Conservation (phyloP, 2,113 vertebrate genomes). For the Natator depressus region DNA sequence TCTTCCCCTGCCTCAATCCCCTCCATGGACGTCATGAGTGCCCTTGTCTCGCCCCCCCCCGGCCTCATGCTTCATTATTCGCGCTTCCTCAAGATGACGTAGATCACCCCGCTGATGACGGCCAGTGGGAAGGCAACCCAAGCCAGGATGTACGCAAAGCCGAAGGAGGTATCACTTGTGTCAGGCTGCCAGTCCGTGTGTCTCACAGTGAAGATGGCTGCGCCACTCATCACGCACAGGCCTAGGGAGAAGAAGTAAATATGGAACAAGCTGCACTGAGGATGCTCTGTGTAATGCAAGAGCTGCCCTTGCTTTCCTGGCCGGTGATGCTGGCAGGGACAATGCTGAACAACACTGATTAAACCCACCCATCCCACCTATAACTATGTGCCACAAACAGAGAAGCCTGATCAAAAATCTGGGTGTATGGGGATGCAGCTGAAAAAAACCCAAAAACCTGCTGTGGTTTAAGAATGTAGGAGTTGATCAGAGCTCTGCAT, state of each 20-base stretch:
- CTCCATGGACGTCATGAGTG: slow-evolving; percentile 42
- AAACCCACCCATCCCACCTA: not conserved
- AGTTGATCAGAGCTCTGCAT: not conserved
- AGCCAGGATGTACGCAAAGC: slow-evolving; percentile 95
- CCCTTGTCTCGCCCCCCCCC: not conserved
- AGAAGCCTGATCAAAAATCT: not conserved
- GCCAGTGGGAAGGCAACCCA: slow-evolving; percentile 96
- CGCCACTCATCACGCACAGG: slow-evolving; percentile 94
- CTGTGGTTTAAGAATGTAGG: not conserved
- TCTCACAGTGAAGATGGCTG: slow-evolving; percentile 94
- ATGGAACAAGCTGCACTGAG: fast-evolving
- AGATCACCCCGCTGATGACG: slow-evolving; percentile 93
- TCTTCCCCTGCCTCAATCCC: slow-evolving; percentile 59
- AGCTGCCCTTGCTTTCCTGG: no score
- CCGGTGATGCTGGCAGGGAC: fast-evolving
- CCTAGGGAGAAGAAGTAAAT: slow-evolving; percentile 74
- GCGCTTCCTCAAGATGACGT: slow-evolving; percentile 95
- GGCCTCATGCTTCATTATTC: slow-evolving; percentile 79
- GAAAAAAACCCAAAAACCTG: not conserved
- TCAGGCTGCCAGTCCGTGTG: slow-evolving; percentile 84
- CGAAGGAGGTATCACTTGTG: slow-evolving; percentile 70
- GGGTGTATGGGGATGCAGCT: not conserved
- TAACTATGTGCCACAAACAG: not conserved
- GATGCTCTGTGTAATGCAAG: fast-evolving
- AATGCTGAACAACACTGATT: fast-evolving